Base-by-base conservation (phyloP, 2,113 vertebrate genomes). In the Microcebus tavaratra region DNA sequence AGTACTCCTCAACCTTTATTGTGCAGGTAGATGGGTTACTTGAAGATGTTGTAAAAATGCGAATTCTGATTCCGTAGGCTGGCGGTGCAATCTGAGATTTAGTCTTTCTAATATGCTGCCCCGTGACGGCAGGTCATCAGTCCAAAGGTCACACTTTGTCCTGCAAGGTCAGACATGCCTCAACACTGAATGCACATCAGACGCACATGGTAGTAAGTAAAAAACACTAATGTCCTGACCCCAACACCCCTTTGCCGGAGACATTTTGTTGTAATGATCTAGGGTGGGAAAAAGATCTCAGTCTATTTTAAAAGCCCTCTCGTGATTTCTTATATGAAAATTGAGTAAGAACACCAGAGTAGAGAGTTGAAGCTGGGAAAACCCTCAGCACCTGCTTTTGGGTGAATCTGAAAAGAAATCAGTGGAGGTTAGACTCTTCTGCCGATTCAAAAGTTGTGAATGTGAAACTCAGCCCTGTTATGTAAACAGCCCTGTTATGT, bases 281-380 rank as follows among this genome's bases (percentile, higher is more conserved):
- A 5, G 1, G 3, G 3, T 61, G 5, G 5, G 2, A 50, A 39
- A 4, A 48, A 45, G 18, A n/a, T 1, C 61, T 4, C 5, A 13
- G 4, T 57, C 82, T 57, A 14, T 21, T 68, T 95, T 67, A 21
- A 80, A 55, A 31, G 17, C 5, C n/a, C 15, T 23, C 4, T n/a
- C 48, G 9, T 45, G 34, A 92, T 68, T 31, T 15, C 42, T 18
- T 45, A 39, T 36, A 78, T 15, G 23, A 8, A 76, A 13, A 57
- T 79, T 61, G 8, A 3, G 15, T 29, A 50, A 85, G 12, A 61
- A 63, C 21, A 21, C 11, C 39, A 7, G 25, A 68, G 8, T 25
- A 85, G 29, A 36, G 9, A 50, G 5, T 50, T 53, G 48, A 67
- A 70, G 34, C 48, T 79, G 31, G n/a, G 3, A 75, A 57, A 70